Base-by-base conservation (phyloP, 2,797 vertebrate species). In the Pseudotriccus pelzelni region DNA sequence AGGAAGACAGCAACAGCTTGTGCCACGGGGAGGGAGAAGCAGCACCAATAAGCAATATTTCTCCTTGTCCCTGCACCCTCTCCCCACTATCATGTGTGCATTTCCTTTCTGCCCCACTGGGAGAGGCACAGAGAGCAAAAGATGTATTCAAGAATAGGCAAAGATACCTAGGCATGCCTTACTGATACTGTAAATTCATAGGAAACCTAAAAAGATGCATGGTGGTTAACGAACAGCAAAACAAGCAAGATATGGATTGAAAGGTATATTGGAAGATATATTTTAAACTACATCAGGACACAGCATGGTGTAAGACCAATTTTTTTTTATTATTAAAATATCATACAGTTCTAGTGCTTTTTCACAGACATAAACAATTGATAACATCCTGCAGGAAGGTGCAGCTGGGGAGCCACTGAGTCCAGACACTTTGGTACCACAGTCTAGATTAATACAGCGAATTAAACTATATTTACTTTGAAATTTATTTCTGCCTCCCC, bases 401-500 rank as follows among this genome's bases (percentile, higher is more conserved):
- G 58, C 84, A 94, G 53, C 86, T 67, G 59, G 84, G 83, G 75
- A 96, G 87, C 77, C 87, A 50, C 86, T 91, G 77, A 79, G 69
- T 88, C 95, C 94, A 95, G 92, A 66, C 79, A 93, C 59, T 34
- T n/a, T 50, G 74, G 90, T 92, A 93, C 56, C 55, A 67, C 63
- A 39, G 64, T 89, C 83, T 69, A 91, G 84, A 97, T 94, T 94
- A 96, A 95, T 94, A 97, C 94, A 95, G 81, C 84, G 92, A 96
- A 96, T 92, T 93, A 96, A 93, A 92, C 86, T 70, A 68, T 90
- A 94, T 70, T 95, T 90, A 41, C 86, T 81, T 89, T 73, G 56
- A 80, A 92, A 84, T 95, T 96, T 93, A 87, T 88, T 93, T 88
- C 55, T 89, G 32, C 78, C 46, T 88, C 70, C 58, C 59, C 50